These are phyloP conservation scores for Phenganax subtilis DNA, from an alignment of 92 coral and sea anemone genomes.

Conservation along the genomic window DNA sequence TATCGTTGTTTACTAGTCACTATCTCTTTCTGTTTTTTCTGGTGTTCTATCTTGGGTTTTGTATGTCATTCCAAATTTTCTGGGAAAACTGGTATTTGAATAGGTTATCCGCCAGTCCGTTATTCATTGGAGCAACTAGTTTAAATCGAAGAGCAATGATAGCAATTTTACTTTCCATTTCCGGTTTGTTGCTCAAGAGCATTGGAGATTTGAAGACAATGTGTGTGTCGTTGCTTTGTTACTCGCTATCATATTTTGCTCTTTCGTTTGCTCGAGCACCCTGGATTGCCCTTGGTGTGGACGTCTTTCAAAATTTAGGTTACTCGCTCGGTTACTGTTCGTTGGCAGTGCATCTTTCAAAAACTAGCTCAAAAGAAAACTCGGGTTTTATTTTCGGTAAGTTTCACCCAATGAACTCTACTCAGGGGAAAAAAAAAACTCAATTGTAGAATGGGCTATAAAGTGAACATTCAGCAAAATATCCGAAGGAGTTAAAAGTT, in stretches of 20 bases:
- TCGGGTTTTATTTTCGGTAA: too few relatives aligned
- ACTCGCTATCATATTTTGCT: neutral
- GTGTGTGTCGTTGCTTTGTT: neutral
- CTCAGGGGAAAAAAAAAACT: too few relatives aligned
- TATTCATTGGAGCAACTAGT: neutral
- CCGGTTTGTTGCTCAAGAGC: neutral
- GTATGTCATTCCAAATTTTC: neutral
- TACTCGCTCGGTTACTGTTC: neutral
- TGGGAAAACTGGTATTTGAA: slow-evolving; percentile 15
- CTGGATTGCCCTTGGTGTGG: neutral
- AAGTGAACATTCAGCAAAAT: too few relatives aligned
- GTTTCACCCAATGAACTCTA: too few relatives aligned
- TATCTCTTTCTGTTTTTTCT: neutral
- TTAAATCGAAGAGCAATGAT: neutral
- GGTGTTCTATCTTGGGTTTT: neutral
- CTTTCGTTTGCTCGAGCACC: neutral
- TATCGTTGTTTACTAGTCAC: neutral
- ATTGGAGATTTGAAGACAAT: slow-evolving; percentile 16
- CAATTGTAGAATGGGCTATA: too few relatives aligned
- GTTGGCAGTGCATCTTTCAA: neutral
- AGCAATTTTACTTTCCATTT: neutral
- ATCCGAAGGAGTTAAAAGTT: too few relatives aligned
- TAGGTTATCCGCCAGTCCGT: neutral
- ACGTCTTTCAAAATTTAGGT: neutral
- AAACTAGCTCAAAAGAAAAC: too few relatives aligned